Evolutionary conservation across 1,140 invertebrate genomes (phyloP).

Genomic region (Penaeus vannamei): DNA sequence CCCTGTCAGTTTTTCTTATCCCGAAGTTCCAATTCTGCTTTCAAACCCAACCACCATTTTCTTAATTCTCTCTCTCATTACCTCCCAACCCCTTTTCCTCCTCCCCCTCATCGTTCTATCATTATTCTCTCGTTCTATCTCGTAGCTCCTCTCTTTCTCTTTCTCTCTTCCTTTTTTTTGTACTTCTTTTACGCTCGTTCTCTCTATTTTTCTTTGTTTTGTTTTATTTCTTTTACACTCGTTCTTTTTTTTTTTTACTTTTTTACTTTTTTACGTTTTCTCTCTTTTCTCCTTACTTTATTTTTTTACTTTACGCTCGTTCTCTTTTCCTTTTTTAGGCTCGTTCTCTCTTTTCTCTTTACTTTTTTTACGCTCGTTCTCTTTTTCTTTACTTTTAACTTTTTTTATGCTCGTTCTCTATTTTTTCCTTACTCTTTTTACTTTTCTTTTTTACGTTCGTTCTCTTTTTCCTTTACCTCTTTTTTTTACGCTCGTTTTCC

Average conservation of each 20-base stretch:
- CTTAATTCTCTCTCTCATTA: background rate
- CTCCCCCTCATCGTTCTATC: too few species aligned
- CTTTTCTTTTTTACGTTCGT: background rate
- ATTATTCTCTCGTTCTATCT: background rate
- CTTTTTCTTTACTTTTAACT: background rate
- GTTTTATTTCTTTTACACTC: background rate
- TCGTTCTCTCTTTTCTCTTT: too few species aligned
- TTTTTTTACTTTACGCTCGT: background rate
- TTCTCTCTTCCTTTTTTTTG: background rate
- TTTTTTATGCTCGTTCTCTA: background rate
- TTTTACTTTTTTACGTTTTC: too few species aligned
- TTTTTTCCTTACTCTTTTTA: background rate
- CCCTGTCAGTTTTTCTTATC: background rate
- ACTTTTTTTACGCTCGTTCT: background rate
- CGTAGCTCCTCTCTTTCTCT: background rate
- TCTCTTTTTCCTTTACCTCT: background rate
- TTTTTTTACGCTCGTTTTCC: background rate
- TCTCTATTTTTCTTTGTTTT: background rate
- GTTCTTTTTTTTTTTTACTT: background rate
- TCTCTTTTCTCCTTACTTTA: background rate
- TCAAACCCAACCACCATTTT: background rate
- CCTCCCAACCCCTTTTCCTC: slow-evolving; percentile 5
- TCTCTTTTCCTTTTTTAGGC: background rate
- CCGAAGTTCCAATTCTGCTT: background rate
- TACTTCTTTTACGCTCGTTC: background rate